These are phyloP conservation scores for Nothoprocta perdicaria DNA, from an alignment of 2,113 vertebrate genomes.

Conservation along the genomic window DNA sequence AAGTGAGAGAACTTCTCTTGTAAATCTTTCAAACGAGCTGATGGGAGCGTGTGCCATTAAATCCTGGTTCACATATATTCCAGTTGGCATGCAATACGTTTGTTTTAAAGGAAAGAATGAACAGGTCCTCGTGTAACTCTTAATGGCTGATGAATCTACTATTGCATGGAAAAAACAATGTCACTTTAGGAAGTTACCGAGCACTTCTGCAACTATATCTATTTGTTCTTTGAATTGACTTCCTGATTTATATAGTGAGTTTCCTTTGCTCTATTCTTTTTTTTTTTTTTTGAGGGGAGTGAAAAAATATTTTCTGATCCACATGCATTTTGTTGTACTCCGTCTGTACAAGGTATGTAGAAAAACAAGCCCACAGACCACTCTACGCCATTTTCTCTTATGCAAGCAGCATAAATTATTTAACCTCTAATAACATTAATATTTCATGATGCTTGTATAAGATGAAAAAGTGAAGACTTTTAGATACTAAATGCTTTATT, in stretches of 20 bases:
- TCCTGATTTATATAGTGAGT: not conserved
- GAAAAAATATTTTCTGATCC: not conserved
- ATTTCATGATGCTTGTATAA: conserved; percentile 46
- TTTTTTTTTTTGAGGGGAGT: too few relatives aligned
- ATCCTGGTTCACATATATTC: conserved; percentile 13
- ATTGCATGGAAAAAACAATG: conserved; percentile 1
- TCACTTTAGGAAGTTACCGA: conserved; percentile 1
- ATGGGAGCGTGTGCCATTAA: not conserved
- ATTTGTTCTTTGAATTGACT: not conserved
- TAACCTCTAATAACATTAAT: conserved; percentile 52
- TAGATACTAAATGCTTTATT: conserved; percentile 41
- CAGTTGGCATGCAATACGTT: not conserved
- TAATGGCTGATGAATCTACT: conserved; percentile 36
- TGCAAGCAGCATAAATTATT: conserved; percentile 58
- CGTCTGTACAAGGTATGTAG: not conserved
- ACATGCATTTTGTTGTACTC: not conserved
- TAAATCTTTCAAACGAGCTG: conserved; percentile 13
- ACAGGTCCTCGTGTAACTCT: conserved; percentile 22
- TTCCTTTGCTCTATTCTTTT: not conserved
- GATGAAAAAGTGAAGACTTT: conserved; percentile 18
- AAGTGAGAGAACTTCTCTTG: not conserved
- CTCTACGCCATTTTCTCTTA: not conserved
- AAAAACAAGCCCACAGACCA: conserved; percentile 1
- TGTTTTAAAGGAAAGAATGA: not conserved
- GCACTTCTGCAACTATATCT: not conserved